A percentile compares a stretch with the other conserved stretches of the same genome.
These are phyloP conservation scores for Squalus acanthias DNA, from an alignment of 2,797 vertebrate species.

Conservation along the genomic window DNA sequence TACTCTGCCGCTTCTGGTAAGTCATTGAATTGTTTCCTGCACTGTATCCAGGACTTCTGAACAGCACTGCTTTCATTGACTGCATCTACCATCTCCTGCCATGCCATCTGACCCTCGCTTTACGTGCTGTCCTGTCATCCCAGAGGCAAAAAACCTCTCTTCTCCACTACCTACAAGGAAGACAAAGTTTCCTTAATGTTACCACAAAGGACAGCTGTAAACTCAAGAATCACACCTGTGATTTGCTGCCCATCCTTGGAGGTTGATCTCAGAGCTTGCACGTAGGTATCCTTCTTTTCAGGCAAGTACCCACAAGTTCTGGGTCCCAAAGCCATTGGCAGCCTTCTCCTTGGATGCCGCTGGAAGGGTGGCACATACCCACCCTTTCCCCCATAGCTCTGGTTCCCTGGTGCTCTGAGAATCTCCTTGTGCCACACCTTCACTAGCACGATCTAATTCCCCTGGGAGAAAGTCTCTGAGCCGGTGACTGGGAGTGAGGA, in stretches of 20 bases:
- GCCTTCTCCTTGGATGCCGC: background rate
- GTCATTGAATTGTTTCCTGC: no score
- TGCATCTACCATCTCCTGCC: no score
- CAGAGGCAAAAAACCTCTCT: no score
- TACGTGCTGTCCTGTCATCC: no score
- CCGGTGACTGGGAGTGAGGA: background rate
- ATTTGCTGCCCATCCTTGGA: background rate
- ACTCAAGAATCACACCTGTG: no score
- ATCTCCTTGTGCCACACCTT: background rate
- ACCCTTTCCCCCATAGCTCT: background rate
- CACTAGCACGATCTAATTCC: background rate
- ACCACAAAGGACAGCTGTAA: no score
- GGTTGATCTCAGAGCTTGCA: background rate
- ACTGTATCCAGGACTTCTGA: no score
- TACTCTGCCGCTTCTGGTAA: no score
- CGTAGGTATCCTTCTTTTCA: background rate
- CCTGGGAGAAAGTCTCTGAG: background rate
- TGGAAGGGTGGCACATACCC: background rate
- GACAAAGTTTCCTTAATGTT: no score
- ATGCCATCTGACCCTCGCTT: no score
- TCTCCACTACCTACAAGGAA: no score
- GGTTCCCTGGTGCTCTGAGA: background rate
- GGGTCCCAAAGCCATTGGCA: background rate
- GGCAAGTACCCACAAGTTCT: background rate
- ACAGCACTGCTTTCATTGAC: no score